A percentile compares a stretch with the other conserved stretches of the same genome.
Evolutionary conservation across 2,888 invertebrate genomes (phyloP).

Genomic region (Ceramica pisi): DNA sequence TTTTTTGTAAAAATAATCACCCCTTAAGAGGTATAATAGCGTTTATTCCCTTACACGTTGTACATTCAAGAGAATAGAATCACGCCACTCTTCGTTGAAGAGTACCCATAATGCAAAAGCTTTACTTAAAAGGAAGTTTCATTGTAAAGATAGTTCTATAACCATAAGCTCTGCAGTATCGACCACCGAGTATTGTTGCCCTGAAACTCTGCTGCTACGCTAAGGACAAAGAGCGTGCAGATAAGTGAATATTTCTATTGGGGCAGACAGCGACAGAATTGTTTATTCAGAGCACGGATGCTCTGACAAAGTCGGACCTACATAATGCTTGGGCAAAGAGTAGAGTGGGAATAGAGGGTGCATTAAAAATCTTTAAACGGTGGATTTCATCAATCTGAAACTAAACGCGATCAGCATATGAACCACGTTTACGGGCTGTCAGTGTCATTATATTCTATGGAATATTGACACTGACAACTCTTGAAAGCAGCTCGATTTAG

Average conservation of each 20-base stretch:
- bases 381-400: too few relatives aligned
- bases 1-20: too few relatives aligned
- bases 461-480: too few relatives aligned
- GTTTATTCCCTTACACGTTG: too few relatives aligned
- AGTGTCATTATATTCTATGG: too few relatives aligned
- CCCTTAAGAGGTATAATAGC: too few relatives aligned
- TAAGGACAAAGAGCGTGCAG: conserved; percentile 60
- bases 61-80: too few relatives aligned
- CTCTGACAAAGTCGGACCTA: conserved; percentile 74
- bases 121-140: background rate
- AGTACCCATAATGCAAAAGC: background rate
- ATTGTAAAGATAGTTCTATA: background rate
- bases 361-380: too few relatives aligned
- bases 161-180: conserved; percentile 19
- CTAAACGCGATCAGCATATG: too few relatives aligned
- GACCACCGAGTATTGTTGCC: conserved; percentile 43
- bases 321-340: conserved; percentile 65
- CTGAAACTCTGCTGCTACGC: conserved; percentile 48
- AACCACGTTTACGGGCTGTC: too few relatives aligned
- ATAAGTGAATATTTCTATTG: conserved; percentile 75
- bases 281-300: conserved; percentile 77
- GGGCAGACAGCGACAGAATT: conserved; percentile 68
- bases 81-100: too few relatives aligned
- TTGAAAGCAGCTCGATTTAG: too few relatives aligned
- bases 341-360: conserved; percentile 19